phyloP scores from a whole-genome alignment of 2,888 invertebrate genomes.

The Meiosimyza platycephala region DNA sequence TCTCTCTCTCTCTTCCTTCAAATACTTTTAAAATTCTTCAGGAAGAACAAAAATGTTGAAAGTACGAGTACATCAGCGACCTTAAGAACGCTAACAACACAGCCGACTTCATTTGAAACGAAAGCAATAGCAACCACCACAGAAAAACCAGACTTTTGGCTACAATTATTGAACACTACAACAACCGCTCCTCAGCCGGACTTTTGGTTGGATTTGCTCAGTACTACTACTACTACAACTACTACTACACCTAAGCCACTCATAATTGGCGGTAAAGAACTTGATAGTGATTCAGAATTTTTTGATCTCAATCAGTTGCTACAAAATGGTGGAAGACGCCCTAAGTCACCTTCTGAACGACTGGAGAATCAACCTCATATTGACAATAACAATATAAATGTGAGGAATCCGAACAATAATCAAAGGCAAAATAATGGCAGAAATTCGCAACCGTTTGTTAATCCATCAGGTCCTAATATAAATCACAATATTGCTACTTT shows the following conservation, averaged over 20 bases:
- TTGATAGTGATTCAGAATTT: constrained; percentile 44
- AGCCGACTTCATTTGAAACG: constrained; percentile 39
- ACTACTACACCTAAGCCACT: constrained; percentile 45
- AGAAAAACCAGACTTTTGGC: constrained; percentile 39
- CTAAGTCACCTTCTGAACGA: neutral
- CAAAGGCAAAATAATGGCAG: neutral
- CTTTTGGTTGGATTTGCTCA: constrained; percentile 43
- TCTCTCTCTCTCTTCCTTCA: no score
- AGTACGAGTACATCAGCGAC: neutral
- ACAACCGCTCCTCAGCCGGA: constrained; percentile 34
- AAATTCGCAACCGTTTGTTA: constrained; percentile 1
- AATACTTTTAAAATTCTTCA: no score
- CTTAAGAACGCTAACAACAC: constrained; percentile 11
- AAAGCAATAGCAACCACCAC: constrained; percentile 35
- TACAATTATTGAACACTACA: constrained; percentile 32
- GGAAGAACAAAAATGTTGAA: no score
- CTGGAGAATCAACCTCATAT: neutral
- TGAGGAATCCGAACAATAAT: neutral
- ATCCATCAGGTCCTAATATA: neutral
- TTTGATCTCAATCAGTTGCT: constrained; percentile 44
- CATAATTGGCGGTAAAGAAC: constrained; percentile 39
- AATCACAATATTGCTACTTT: neutral
- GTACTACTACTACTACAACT: constrained; percentile 34
- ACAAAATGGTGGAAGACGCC: neutral
- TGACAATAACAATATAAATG: neutral